These are phyloP conservation scores for Numida meleagris DNA, from an alignment of 2,113 vertebrate species.

Conservation along the genomic window DNA sequence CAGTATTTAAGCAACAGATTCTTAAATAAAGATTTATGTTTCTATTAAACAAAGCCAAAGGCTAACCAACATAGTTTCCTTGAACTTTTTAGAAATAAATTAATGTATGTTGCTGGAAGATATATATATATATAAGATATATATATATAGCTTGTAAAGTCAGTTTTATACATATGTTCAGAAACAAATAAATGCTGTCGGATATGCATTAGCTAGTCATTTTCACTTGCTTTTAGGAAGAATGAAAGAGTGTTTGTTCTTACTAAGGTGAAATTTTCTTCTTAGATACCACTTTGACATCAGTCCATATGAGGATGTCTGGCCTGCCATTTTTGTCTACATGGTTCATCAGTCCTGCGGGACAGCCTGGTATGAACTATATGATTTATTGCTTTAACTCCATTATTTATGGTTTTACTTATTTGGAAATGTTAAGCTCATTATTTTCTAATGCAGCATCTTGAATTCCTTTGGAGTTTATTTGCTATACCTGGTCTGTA, in stretches of 20 bases:
- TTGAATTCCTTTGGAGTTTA: background rate
- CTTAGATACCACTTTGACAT: conserved; percentile 97
- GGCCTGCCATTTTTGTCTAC: conserved; percentile 97
- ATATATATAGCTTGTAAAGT: background rate
- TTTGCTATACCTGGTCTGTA: background rate
- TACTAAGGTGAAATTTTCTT: conserved; percentile 2
- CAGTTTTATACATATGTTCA: background rate
- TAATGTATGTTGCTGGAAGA: background rate
- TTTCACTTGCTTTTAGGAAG: background rate
- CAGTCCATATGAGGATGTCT: conserved; percentile 92
- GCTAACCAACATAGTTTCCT: background rate
- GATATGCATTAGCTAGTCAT: accelerated
- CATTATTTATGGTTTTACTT: background rate
- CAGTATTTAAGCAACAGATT: background rate
- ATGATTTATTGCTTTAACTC: background rate
- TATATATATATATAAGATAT: too few species aligned
- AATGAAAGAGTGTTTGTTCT: background rate
- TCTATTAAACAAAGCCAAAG: background rate
- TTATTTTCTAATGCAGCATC: background rate
- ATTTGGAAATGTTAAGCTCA: background rate
- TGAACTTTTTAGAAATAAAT: background rate
- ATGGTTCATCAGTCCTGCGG: conserved; percentile 97
- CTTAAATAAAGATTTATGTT: background rate
- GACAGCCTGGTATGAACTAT: conserved; percentile 86
- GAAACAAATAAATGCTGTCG: background rate